Conservation (phyloP, 2,888 invertebrate genomes). For the Exocentrus adspersus region DNA sequence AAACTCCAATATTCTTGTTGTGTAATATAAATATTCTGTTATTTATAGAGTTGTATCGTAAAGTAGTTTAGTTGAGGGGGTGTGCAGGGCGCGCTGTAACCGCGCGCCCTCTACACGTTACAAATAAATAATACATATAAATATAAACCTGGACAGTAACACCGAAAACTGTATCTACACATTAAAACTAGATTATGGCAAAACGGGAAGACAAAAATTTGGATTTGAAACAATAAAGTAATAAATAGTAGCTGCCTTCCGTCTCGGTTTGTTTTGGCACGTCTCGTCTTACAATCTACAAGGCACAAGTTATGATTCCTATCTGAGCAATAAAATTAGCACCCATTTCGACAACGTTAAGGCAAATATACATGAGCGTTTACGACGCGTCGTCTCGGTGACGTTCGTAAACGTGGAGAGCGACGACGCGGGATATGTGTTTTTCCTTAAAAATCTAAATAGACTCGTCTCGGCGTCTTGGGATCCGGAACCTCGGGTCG, state of each 20-base stretch:
- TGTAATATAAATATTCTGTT: slow-evolving; percentile 11
- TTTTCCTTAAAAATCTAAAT: slow-evolving; percentile 21
- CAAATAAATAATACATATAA: slow-evolving; percentile 46
- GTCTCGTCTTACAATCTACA: slow-evolving; percentile 48
- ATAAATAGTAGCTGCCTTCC: slow-evolving; percentile 46
- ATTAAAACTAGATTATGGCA: too few relatives aligned
- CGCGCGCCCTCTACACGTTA: slow-evolving; percentile 33
- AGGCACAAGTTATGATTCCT: slow-evolving; percentile 49
- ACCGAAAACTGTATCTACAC: slow-evolving; percentile 35
- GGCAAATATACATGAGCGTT: slow-evolving; percentile 52
- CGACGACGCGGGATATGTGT: slow-evolving; percentile 18
- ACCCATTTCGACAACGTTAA: slow-evolving; percentile 45
- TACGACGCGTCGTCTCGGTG: too few relatives aligned
- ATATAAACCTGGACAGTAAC: slow-evolving; percentile 37
- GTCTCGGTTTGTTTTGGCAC: slow-evolving; percentile 54
- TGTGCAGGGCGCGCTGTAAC: too few relatives aligned
- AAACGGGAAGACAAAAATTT: slow-evolving; percentile 46
- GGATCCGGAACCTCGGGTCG: background rate
- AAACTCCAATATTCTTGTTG: slow-evolving; percentile 21
- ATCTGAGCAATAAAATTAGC: slow-evolving; percentile 51
- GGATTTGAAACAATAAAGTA: slow-evolving; percentile 33
- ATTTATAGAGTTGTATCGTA: slow-evolving; percentile 22
- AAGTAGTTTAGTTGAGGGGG: too few relatives aligned
- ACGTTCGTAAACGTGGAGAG: too few relatives aligned
- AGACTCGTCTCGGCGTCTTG: slow-evolving; percentile 34